These are phyloP conservation scores for Prochilodus magdalenae DNA, from an alignment of 2,113 vertebrate species.

Conservation along the genomic window DNA sequence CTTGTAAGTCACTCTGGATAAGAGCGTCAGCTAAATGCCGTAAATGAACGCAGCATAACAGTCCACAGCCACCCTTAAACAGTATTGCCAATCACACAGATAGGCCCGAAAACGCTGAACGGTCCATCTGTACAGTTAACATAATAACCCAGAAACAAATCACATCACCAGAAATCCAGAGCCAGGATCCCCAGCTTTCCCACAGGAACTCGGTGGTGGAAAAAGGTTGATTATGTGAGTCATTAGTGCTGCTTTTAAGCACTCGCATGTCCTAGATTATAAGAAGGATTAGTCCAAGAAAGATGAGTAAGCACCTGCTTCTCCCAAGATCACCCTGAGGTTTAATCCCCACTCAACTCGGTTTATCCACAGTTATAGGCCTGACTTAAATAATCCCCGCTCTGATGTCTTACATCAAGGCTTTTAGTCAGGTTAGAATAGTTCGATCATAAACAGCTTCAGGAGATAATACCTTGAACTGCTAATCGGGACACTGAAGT, in stretches of 20 bases:
- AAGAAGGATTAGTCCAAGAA: neutral
- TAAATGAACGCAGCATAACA: too few relatives aligned
- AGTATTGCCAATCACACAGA: too few relatives aligned
- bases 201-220: neutral
- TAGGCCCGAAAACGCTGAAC: too few relatives aligned
- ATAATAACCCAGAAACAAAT: neutral
- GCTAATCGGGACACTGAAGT: neutral
- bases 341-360: constrained; percentile 30
- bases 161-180: neutral
- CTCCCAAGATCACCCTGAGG: neutral
- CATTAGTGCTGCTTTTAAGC: neutral
- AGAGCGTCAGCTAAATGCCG: too few relatives aligned
- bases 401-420: neutral
- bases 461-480: neutral
- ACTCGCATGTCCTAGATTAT: neutral
- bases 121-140: neutral
- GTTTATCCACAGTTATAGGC: constrained; percentile 23
- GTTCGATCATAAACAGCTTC: neutral
- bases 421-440: neutral
- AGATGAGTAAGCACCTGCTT: neutral
- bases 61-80: too few relatives aligned
- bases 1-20: too few relatives aligned
- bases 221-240: neutral
- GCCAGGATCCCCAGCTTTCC: neutral
- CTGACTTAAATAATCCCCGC: constrained; percentile 11